A percentile compares a stretch with the other conserved stretches of the same genome.
phyloP scores from a whole-genome alignment of 2,888 invertebrate species.

The Chironomus riparius region DNA sequence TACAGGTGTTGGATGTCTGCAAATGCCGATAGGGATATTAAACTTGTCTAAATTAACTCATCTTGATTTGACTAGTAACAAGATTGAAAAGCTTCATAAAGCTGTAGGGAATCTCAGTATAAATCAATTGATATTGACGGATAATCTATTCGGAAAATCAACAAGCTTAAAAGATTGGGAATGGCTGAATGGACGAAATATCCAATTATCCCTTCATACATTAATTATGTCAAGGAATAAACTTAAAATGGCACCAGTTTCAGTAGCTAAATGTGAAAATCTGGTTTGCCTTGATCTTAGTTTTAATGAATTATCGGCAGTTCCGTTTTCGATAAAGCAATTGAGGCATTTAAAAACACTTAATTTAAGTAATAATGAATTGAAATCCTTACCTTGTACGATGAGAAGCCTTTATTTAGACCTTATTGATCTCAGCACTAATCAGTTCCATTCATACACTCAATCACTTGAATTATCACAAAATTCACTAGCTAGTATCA shows the following conservation, averaged over 20 bases:
- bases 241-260: slow-evolving; percentile 49
- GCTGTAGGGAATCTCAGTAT: slow-evolving; percentile 58
- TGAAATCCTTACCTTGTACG: slow-evolving; percentile 36
- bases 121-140: slow-evolving; percentile 52
- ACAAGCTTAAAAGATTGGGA: slow-evolving; percentile 49
- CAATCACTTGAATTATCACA: neutral
- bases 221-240: slow-evolving; percentile 59
- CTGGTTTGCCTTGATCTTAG: slow-evolving; percentile 56
- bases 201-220: slow-evolving; percentile 46
- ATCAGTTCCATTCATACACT: slow-evolving; percentile 33
- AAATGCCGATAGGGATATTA: slow-evolving; percentile 61
- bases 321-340: slow-evolving; percentile 60
- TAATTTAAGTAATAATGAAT: slow-evolving; percentile 12
- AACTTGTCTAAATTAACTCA: slow-evolving; percentile 53
- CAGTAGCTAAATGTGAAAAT: slow-evolving; percentile 52
- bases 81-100: slow-evolving; percentile 56
- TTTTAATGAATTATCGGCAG: slow-evolving; percentile 48
- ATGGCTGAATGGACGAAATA: slow-evolving; percentile 53
- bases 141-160: slow-evolving; percentile 54
- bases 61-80: slow-evolving; percentile 63
- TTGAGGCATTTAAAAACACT: slow-evolving; percentile 35
- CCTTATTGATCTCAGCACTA: slow-evolving; percentile 39
- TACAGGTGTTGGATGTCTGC: slow-evolving; percentile 51
- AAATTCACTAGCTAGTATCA: neutral
- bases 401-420: slow-evolving; percentile 37